These are phyloP conservation scores for Meiosimyza decipiens DNA, from an alignment of 2,888 invertebrate genomes.

Conservation along the genomic window DNA sequence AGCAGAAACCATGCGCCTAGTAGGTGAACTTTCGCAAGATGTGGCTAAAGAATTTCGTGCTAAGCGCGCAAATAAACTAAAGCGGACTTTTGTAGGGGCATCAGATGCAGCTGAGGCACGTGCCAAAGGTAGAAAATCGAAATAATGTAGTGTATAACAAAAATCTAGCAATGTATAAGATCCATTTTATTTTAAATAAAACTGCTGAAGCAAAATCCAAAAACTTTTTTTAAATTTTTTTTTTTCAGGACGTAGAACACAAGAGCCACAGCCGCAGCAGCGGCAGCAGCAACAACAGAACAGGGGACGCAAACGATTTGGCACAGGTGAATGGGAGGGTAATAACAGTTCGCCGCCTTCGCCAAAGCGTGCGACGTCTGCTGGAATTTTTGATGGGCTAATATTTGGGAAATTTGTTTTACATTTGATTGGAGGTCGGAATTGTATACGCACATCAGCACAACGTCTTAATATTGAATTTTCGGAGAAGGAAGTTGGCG, in stretches of 20 bases:
- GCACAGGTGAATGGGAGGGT: slow-evolving; percentile 13
- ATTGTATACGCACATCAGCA: slow-evolving; percentile 58
- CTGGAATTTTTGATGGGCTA: slow-evolving; percentile 54
- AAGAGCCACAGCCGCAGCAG: slow-evolving; percentile 34
- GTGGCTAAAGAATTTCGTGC: slow-evolving; percentile 80
- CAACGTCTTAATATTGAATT: slow-evolving; percentile 49
- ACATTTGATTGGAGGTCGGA: slow-evolving; percentile 56
- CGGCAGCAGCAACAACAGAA: slow-evolving; percentile 20
- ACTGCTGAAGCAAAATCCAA: slow-evolving; percentile 36
- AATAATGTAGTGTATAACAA: slow-evolving; percentile 32
- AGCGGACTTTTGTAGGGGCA: slow-evolving; percentile 81
- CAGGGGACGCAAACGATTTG: slow-evolving; percentile 7
- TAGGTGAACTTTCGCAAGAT: slow-evolving; percentile 79
- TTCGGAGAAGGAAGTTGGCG: slow-evolving; percentile 50
- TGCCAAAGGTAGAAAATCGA: slow-evolving; percentile 72
- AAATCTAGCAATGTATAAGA: slow-evolving; percentile 39
- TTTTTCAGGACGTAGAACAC: slow-evolving; percentile 43
- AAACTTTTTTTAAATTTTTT: slow-evolving; percentile 27
- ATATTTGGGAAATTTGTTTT: slow-evolving; percentile 58
- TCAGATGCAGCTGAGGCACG: slow-evolving; percentile 83
- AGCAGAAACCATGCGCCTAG: slow-evolving; percentile 80
- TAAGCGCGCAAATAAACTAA: slow-evolving; percentile 71
- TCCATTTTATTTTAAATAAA: slow-evolving; percentile 40
- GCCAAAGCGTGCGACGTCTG: slow-evolving; percentile 24
- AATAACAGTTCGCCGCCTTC: slow-evolving; percentile 5